Evolutionary conservation across 2,888 invertebrate species (phyloP), one percentile per base, ranked within the genome.

Genomic region (Latrodectus hesperus): DNA sequence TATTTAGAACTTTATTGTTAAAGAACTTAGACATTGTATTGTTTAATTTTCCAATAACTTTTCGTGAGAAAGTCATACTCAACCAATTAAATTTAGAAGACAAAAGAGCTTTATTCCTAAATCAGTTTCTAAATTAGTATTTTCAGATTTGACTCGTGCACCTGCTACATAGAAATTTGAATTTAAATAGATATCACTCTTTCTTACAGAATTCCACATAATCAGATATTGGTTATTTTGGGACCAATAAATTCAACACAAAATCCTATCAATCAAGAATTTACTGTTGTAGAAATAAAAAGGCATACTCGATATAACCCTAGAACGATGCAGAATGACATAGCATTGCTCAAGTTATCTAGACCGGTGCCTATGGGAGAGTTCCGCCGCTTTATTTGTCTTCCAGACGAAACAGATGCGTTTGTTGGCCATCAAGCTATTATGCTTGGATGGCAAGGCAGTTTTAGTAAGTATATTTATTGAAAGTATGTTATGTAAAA

Each of bases 271-370:
- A 70, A 53, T 17, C 70, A 55, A 51, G 82, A 88, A 22, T 78
- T 64, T 64, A 70, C 70, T 17, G 87, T 88, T 12, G 53, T 74
- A 12, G 87, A 88, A 64, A 88, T 88, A 26, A 88, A 88, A 26
- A 67, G 87, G 22, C 87, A 88, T 68, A 82, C 82, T 22, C 78
- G 73, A 14, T 88, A 88, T 53, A 88, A 83, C n/a, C 51, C 78
- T 0, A 78, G 79, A 60, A 88, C 78, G 11, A 74, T 88, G 82
- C 64, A 60, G 14, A 89, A 90, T 75, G 90, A 90, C 72, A 89
- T 90, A 95, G 97, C 97, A 10, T 92, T 97, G 84, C 95, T 97
- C 95, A 97, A 97, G 91, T 93, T 97, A 88, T 95, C 96, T 0
- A 94, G 95, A 91, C 94, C 96, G 60, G 96, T 96, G 0, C 95